Percentiles rank a stretch among this genome's conserved stretches.
Evolutionary conservation across 2,888 invertebrate species (phyloP).

Genomic region (Ectropis crepuscularia): DNA sequence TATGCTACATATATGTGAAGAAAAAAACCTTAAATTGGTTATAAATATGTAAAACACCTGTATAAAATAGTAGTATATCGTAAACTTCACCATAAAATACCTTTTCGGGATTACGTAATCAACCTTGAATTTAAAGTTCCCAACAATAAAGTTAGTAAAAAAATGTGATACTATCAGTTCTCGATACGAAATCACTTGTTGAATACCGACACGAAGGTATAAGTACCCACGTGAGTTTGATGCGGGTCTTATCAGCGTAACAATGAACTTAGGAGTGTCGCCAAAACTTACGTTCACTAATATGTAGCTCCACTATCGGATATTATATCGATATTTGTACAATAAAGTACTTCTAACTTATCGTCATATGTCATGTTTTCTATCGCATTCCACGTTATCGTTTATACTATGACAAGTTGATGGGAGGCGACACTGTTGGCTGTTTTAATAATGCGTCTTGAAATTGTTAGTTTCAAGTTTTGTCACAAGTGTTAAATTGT

Average conservation of each 20-base stretch:
- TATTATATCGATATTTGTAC: too few relatives aligned
- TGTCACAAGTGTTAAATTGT: too few relatives aligned
- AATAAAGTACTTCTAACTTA: too few relatives aligned
- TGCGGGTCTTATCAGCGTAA: constrained; percentile 74
- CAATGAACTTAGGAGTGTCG: constrained; percentile 39
- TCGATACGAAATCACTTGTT: constrained; percentile 39
- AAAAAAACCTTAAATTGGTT: constrained; percentile 4
- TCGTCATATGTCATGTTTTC: too few relatives aligned
- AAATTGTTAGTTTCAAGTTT: too few relatives aligned
- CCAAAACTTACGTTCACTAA: too few relatives aligned
- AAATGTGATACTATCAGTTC: constrained; percentile 37
- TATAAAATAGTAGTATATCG: constrained; percentile 10
- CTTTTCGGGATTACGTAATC: constrained; percentile 27
- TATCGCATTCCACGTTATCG: too few relatives aligned
- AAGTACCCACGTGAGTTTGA: constrained; percentile 41
- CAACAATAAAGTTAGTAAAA: constrained; percentile 26
- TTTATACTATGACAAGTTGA: too few relatives aligned
- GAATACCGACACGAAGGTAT: constrained; percentile 42
- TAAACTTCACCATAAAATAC: constrained; percentile 9
- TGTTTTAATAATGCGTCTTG: too few relatives aligned
- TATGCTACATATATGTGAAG: neutral
- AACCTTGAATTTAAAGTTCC: constrained; percentile 37
- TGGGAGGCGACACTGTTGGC: too few relatives aligned
- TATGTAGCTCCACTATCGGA: too few relatives aligned
- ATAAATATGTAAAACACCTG: constrained; percentile 14